Percentiles rank a stretch among this genome's conserved stretches.
Evolutionary conservation across 1,140 invertebrate species (phyloP).

Genomic region (Rhopalosiphum maidis): DNA sequence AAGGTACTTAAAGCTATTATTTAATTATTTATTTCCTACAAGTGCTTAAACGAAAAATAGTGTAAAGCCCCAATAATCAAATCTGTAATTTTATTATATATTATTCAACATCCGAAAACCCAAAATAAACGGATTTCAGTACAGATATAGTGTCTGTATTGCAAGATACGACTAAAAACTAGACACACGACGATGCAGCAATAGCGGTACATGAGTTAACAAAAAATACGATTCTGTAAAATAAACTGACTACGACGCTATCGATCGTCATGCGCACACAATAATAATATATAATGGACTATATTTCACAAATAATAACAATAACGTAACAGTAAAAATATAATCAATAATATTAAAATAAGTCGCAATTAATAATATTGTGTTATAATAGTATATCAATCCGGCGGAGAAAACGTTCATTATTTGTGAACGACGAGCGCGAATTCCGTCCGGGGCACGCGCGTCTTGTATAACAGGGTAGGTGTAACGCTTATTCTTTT

Average conservation of each 20-base stretch:
- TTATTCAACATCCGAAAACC: neutral
- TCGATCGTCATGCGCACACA: neutral
- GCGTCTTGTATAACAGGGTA: neutral
- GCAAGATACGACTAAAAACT: neutral
- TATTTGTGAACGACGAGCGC: neutral
- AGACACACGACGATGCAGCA: neutral
- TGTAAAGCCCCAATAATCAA: neutral
- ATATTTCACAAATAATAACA: conserved; percentile 18
- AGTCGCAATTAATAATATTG: neutral
- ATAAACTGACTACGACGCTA: neutral
- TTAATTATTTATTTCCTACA: too few species aligned
- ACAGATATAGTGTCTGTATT: neutral
- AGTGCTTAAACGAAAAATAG: too few species aligned
- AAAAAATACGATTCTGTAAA: neutral
- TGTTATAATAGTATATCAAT: neutral
- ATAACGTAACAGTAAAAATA: neutral
- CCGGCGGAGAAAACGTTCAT: neutral
- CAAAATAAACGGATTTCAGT: neutral
- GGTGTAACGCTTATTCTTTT: neutral
- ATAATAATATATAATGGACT: neutral
- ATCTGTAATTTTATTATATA: neutral
- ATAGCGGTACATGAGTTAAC: neutral
- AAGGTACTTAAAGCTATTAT: too few species aligned
- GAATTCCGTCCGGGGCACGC: neutral
- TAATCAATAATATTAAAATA: conserved; percentile 13